A percentile compares a stretch with the other conserved stretches of the same genome.
Conservation (phyloP, 2,797 vertebrate species). For the Mormyrops attenuatus region DNA sequence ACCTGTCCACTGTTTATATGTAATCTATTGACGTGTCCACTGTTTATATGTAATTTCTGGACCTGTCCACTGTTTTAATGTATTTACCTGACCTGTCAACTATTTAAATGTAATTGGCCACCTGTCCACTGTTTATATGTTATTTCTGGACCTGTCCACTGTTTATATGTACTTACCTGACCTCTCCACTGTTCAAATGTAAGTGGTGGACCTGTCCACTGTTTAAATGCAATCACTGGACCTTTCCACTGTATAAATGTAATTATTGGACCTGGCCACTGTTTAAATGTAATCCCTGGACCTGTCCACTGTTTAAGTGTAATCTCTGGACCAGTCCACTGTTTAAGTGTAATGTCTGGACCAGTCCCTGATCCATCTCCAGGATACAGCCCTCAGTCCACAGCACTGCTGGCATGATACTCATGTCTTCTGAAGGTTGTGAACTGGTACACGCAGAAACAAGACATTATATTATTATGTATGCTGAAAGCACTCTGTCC, state of each 20-base stretch:
- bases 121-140: too few relatives aligned
- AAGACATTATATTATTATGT: slow-evolving; percentile 43
- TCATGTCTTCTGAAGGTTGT: slow-evolving; percentile 58
- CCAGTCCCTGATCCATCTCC: slow-evolving; percentile 32
- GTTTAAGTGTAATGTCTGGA: slow-evolving; percentile 44
- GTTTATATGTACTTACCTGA: background rate
- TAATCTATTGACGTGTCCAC: too few relatives aligned
- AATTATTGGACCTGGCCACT: too few relatives aligned
- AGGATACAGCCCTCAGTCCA: slow-evolving; percentile 55
- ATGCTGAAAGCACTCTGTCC: slow-evolving; percentile 53
- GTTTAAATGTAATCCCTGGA: too few relatives aligned
- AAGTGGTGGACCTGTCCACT: background rate
- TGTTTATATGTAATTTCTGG: too few relatives aligned
- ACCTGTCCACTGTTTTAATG: too few relatives aligned
- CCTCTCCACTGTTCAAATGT: background rate
- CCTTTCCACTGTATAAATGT: background rate
- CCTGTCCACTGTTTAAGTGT: background rate
- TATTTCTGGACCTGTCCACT: too few relatives aligned
- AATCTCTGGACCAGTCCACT: background rate
- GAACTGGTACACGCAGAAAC: slow-evolving; percentile 37
- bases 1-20: background rate
- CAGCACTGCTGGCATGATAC: slow-evolving; percentile 45
- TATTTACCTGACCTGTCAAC: too few relatives aligned
- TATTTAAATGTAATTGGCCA: background rate
- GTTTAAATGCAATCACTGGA: background rate